These are phyloP conservation scores for Erpornis zantholeuca DNA, from an alignment of 2,113 vertebrate species.

Conservation along the genomic window DNA sequence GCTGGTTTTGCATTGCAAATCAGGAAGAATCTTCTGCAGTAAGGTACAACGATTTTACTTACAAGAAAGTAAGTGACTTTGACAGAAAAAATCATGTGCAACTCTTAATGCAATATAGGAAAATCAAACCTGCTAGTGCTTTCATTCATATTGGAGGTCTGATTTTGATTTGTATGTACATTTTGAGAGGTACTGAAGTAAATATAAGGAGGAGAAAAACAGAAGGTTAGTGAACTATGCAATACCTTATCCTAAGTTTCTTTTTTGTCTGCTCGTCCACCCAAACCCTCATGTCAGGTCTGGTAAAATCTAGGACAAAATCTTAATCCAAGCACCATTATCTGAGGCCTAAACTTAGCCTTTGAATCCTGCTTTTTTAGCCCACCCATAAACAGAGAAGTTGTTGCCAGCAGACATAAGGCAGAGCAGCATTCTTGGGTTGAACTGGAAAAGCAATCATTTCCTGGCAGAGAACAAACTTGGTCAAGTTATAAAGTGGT, in stretches of 20 bases:
- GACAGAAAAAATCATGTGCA: background rate
- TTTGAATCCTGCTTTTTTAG: slow-evolving; percentile 5
- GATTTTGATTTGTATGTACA: background rate
- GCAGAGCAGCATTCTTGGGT: slow-evolving; percentile 67
- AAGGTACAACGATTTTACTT: background rate
- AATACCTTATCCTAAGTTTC: background rate
- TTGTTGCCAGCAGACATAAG: slow-evolving; percentile 65
- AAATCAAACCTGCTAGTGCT: background rate
- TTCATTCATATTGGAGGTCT: background rate
- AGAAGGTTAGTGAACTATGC: background rate
- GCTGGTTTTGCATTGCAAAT: background rate
- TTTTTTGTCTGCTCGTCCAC: background rate
- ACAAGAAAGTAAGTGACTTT: background rate
- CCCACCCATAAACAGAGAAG: slow-evolving; percentile 54
- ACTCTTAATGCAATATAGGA: background rate
- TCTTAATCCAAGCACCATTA: background rate
- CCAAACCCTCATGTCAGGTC: background rate
- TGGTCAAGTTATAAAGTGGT: slow-evolving; percentile 58
- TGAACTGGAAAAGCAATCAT: slow-evolving; percentile 66
- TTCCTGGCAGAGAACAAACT: slow-evolving; percentile 67
- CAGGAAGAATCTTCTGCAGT: background rate
- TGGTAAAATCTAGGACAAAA: background rate
- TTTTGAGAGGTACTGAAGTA: background rate
- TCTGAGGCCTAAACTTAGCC: background rate
- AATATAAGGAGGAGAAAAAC: background rate